Conservation (phyloP, 2,797 vertebrate genomes). For the Urophycis tenuis region DNA sequence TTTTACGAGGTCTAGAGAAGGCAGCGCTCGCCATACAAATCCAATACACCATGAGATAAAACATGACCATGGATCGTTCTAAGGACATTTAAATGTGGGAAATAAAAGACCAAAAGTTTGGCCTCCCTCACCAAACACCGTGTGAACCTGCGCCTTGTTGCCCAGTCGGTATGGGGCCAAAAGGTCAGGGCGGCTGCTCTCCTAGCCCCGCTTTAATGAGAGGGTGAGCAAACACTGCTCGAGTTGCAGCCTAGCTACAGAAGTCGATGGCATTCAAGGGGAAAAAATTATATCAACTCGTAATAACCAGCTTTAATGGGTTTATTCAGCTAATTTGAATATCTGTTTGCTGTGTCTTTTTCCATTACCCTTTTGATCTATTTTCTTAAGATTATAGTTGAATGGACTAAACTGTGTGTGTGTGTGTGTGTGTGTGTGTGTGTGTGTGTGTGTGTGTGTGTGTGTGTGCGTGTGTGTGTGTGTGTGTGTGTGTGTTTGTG, state of each 20-base stretch:
- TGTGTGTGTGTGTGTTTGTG: conserved; percentile 10
- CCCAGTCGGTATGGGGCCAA: background rate
- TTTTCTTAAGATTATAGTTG: background rate
- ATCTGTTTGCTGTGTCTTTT: background rate
- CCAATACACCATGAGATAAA: too few relatives aligned
- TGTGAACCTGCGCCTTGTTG: background rate
- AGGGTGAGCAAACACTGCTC: background rate
- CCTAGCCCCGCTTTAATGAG: background rate
- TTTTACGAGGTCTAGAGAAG: background rate
- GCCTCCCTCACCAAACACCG: background rate
- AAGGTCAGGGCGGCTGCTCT: background rate
- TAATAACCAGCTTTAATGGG: background rate
- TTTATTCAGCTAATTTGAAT: background rate
- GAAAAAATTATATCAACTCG: background rate
- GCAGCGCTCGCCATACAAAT: background rate
- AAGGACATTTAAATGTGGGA: too few relatives aligned
- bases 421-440: conserved; percentile 10
- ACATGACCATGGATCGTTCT: too few relatives aligned
- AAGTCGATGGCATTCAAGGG: background rate
- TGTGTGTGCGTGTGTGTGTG: background rate
- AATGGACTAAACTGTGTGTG: conserved; percentile 4
- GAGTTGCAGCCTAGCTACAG: background rate
- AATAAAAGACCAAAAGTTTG: background rate
- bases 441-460: conserved; percentile 1
- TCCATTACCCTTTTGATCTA: background rate